Conservation (phyloP, 2,113 vertebrate species). For the Climacteris rufus region DNA sequence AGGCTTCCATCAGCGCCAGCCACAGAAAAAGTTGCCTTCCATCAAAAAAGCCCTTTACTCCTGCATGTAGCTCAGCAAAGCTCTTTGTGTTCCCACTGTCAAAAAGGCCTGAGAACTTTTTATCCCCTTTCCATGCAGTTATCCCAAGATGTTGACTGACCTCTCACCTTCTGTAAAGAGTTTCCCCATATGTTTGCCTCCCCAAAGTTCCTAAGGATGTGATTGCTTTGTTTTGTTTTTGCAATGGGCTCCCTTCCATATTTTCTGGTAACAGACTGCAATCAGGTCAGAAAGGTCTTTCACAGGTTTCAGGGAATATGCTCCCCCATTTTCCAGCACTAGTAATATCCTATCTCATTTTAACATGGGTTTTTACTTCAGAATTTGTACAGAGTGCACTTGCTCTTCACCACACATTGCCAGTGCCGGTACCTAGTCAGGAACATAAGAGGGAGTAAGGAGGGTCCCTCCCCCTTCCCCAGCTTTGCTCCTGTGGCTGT, state of each 20-base stretch:
- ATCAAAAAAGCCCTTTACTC: not conserved
- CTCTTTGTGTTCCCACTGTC: not conserved
- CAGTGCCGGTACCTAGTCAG: not conserved
- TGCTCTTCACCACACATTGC: not conserved
- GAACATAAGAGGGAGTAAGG: not conserved
- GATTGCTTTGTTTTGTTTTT: conserved; percentile 35
- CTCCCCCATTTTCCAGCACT: not conserved
- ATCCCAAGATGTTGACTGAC: conserved; percentile 25
- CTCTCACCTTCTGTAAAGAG: not conserved
- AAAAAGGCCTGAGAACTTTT: conserved; percentile 2
- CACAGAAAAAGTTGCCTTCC: not conserved
- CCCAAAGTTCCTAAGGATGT: conserved; percentile 41
- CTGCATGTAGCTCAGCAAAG: not conserved
- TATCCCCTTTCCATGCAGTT: not conserved
- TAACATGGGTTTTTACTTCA: not conserved
- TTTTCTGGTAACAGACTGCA: not conserved
- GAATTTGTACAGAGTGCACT: not conserved
- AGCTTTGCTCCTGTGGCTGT: not conserved
- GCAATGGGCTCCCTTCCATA: not conserved
- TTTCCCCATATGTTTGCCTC: conserved; percentile 12
- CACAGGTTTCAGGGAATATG: not conserved
- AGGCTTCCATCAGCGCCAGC: not conserved
- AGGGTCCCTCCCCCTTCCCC: not conserved
- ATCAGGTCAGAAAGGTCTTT: not conserved
- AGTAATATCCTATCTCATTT: not conserved